Conservation (phyloP, 2,888 invertebrate species). For the Uloborus plumipes region DNA sequence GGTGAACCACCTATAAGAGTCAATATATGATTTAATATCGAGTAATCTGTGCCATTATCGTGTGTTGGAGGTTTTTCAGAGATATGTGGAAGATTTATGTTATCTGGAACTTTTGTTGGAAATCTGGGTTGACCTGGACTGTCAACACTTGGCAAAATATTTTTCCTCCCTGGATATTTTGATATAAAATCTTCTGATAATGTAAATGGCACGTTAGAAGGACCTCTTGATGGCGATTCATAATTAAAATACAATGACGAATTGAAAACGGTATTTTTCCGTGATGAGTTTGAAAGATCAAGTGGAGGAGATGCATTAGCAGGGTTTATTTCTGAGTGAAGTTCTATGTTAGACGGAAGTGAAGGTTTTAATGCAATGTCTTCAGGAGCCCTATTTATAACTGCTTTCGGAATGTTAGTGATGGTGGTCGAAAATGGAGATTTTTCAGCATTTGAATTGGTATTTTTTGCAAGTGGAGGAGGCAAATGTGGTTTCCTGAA, state of each 20-base stretch:
- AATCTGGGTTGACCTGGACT: not conserved
- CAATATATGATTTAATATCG: slow-evolving; percentile 54
- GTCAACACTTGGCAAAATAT: slow-evolving; percentile 24
- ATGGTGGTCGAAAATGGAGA: not conserved
- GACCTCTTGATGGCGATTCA: too few species aligned
- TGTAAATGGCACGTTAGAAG: too few species aligned
- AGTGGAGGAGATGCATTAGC: too few species aligned
- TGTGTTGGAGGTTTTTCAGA: slow-evolving; percentile 32
- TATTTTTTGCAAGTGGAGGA: not conserved
- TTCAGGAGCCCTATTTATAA: too few species aligned
- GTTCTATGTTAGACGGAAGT: too few species aligned
- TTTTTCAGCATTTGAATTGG: not conserved
- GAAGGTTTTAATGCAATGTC: too few species aligned
- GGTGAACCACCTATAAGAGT: slow-evolving; percentile 40
- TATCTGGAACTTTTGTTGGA: slow-evolving; percentile 24
- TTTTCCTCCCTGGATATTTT: slow-evolving; percentile 41
- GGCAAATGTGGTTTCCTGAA: slow-evolving; percentile 24
- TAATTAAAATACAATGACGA: too few species aligned
- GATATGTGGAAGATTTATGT: slow-evolving; percentile 53
- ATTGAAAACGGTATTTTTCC: too few species aligned
- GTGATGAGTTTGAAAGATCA: too few species aligned
- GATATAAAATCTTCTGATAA: not conserved
- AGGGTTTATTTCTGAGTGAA: too few species aligned
- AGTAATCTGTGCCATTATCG: slow-evolving; percentile 58
- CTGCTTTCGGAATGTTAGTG: not conserved